Evolutionary conservation across 2,113 vertebrate species (phyloP).

Genomic region (Ciconia stormi): DNA sequence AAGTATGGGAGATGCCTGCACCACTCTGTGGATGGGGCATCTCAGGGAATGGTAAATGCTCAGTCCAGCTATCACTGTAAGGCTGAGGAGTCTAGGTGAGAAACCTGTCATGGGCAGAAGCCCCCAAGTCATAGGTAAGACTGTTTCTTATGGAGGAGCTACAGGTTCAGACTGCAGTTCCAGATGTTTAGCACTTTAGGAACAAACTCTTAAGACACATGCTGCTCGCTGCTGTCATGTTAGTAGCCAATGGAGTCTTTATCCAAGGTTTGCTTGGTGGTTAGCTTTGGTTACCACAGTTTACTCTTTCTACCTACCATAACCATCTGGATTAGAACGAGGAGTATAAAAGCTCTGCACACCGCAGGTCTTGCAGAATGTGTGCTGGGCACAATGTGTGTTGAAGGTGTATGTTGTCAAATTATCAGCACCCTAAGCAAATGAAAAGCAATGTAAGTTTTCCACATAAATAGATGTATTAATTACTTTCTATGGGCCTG

Average conservation of each 20-base stretch:
- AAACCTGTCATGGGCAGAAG: background rate
- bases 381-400: constrained; percentile 88
- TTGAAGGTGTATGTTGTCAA: constrained; percentile 93
- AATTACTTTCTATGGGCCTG: background rate
- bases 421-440: constrained; percentile 83
- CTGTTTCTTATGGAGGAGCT: background rate
- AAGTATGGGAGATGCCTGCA: background rate
- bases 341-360: constrained; percentile 96
- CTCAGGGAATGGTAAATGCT: background rate
- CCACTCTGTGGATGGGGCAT: background rate
- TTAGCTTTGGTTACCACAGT: background rate
- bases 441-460: background rate
- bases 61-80: background rate
- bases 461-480: background rate
- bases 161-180: background rate
- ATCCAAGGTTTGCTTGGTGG: background rate
- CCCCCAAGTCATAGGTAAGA: background rate
- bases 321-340: constrained; percentile 92
- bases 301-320: constrained; percentile 75
- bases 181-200: background rate
- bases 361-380: constrained; percentile 94
- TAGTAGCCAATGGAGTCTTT: background rate
- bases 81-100: background rate
- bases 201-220: background rate
- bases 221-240: background rate